phyloP scores from a whole-genome alignment of 2,888 invertebrate species.

The Hypselothyrea guttata region DNA sequence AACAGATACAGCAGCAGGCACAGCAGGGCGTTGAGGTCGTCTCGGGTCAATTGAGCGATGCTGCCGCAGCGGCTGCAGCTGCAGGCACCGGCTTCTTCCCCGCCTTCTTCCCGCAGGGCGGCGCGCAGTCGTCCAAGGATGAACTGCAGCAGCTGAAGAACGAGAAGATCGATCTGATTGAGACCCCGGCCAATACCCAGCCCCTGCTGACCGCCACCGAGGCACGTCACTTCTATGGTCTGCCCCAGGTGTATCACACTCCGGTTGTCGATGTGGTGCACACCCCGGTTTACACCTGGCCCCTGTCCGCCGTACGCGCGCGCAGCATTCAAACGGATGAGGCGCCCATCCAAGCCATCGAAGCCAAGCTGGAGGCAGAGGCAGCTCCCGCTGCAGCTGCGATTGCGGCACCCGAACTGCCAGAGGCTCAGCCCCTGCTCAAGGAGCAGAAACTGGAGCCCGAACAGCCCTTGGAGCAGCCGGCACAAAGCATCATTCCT shows the following conservation, averaged over 20 bases:
- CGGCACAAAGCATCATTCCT: constrained; percentile 36
- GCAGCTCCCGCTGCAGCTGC: constrained; percentile 14
- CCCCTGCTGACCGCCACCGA: constrained; percentile 63
- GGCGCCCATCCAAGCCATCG: constrained; percentile 34
- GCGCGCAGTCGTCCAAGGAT: constrained; percentile 23
- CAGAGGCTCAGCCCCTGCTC: constrained; percentile 34
- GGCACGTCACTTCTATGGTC: constrained; percentile 73
- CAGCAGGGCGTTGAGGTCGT: constrained; percentile 52
- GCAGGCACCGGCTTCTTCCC: constrained; percentile 69
- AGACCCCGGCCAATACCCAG: constrained; percentile 72
- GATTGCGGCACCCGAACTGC: constrained; percentile 9
- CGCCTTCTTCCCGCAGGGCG: constrained; percentile 51
- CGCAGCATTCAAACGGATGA: constrained; percentile 69
- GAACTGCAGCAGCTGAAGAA: constrained; percentile 47
- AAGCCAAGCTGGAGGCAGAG: constrained; percentile 29
- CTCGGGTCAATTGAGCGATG: constrained; percentile 67
- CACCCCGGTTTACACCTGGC: constrained; percentile 68
- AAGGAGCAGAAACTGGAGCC: constrained; percentile 40
- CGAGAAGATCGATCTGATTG: constrained; percentile 63
- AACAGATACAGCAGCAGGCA: constrained; percentile 62
- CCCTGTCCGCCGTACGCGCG: constrained; percentile 72
- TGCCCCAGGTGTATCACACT: constrained; percentile 72
- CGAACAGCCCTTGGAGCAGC: constrained; percentile 41
- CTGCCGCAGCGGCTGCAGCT: constrained; percentile 62
- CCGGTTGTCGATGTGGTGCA: constrained; percentile 79